These are phyloP conservation scores for Tetragonisca angustula DNA, from an alignment of 2,888 invertebrate species.

Conservation along the genomic window DNA sequence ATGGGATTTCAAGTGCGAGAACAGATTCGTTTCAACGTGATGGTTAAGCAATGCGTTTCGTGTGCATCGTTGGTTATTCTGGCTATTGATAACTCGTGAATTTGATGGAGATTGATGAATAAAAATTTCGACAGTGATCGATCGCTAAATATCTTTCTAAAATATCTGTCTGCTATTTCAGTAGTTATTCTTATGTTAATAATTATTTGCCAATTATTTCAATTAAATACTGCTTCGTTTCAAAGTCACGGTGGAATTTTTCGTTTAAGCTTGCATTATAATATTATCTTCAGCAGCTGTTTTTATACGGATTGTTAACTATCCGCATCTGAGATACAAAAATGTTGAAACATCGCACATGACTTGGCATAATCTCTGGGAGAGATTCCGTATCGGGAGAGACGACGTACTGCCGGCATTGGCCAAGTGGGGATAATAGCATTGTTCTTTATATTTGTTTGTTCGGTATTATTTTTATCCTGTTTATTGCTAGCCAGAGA, in stretches of 20 bases:
- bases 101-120: neutral
- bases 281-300: neutral
- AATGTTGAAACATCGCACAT: neutral
- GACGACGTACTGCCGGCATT: neutral
- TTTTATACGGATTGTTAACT: neutral
- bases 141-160: neutral
- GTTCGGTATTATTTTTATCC: neutral
- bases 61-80: neutral
- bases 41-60: neutral
- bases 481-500: neutral
- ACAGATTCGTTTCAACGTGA: neutral
- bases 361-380: neutral
- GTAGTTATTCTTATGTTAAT: neutral
- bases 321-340: neutral
- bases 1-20: neutral
- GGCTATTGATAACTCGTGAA: neutral
- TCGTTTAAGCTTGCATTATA: neutral
- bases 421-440: neutral
- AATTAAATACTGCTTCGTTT: neutral
- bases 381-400: neutral
- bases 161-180: neutral
- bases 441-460: neutral
- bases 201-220: neutral
- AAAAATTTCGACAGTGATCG: neutral
- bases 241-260: neutral